These are phyloP conservation scores for Nephrotoma appendiculata DNA, from an alignment of 2,888 invertebrate genomes.

Conservation along the genomic window DNA sequence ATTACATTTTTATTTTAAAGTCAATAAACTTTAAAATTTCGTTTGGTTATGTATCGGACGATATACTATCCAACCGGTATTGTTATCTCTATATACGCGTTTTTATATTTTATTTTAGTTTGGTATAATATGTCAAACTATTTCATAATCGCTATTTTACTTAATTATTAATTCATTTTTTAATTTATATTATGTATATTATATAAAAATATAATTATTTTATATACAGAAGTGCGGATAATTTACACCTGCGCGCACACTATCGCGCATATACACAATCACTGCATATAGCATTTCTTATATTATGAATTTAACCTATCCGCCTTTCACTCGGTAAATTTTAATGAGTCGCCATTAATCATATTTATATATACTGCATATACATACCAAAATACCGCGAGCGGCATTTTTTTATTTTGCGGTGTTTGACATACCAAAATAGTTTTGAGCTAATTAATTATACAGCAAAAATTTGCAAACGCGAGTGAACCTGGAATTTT, in stretches of 20 bases:
- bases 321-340: neutral
- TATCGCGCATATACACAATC: too few relatives aligned
- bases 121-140: neutral
- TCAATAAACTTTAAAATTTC: neutral
- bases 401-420: neutral
- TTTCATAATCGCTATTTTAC: neutral
- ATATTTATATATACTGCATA: neutral
- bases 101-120: neutral
- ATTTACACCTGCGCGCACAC: neutral
- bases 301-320: neutral
- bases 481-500: neutral
- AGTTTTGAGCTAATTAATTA: neutral
- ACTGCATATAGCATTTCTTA: neutral
- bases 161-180: neutral
- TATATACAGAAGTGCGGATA: neutral
- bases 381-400: neutral
- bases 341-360: neutral
- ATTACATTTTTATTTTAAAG: neutral
- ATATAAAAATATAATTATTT: neutral
- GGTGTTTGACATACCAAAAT: neutral
- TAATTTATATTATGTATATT: neutral
- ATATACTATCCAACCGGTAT: neutral
- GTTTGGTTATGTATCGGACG: neutral
- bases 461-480: neutral
- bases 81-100: neutral